Conservation (phyloP, 2,888 invertebrate species). For the Lydus trimaculatus region DNA sequence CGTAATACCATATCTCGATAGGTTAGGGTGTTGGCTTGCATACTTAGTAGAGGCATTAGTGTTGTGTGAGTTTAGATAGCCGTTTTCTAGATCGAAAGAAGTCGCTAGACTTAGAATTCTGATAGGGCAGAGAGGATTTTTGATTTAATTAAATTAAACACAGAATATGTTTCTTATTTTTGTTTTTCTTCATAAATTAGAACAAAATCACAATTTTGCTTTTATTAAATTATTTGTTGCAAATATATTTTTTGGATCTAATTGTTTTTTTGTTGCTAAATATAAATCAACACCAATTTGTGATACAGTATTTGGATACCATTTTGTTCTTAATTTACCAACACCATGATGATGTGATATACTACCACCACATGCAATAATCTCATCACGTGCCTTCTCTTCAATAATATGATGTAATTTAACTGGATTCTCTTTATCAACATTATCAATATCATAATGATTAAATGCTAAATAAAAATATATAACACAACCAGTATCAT, state of each 20-base stretch:
- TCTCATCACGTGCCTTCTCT: conserved; percentile 87
- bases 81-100: too few species aligned
- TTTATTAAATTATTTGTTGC: conserved; percentile 81
- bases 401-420: conserved; percentile 87
- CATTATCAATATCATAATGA: conserved; percentile 54
- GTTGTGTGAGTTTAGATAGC: too few species aligned
- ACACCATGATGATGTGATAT: conserved; percentile 98
- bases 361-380: conserved; percentile 88
- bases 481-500: conserved; percentile 96
- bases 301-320: conserved; percentile 87
- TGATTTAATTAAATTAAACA: too few species aligned
- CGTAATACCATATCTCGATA: too few species aligned
- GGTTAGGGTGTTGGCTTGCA: too few species aligned
- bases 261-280: conserved; percentile 80
- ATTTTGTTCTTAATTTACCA: conserved; percentile 89
- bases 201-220: conserved; percentile 45
- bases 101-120: too few species aligned
- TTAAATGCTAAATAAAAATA: conserved; percentile 67
- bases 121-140: too few species aligned
- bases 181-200: not conserved
- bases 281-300: conserved; percentile 79
- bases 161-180: too few species aligned
- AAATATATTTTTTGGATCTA: conserved; percentile 96
- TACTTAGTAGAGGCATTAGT: too few species aligned
- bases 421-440: conserved; percentile 78